Evolutionary conservation across 2,797 vertebrate species (phyloP), one percentile per base, ranked within the genome.

Genomic region (Scleropages formosus): DNA sequence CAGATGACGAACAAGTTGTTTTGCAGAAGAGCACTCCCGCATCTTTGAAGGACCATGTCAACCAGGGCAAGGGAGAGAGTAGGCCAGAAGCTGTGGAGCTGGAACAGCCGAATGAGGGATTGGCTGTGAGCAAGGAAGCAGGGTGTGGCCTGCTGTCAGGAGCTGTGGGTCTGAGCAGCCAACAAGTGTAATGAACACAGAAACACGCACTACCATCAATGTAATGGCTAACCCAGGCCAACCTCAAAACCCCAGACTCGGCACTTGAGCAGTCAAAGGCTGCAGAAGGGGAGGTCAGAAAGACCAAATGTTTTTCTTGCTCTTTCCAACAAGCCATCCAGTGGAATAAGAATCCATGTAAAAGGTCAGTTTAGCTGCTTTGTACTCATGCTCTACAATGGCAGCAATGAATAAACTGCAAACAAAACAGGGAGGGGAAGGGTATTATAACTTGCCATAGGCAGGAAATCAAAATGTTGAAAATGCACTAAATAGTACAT

Each of bases 1-100:
- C 94, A 87, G 93, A 93, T 7, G 94, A 87, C 83, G 93, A 82
- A 84, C 87, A 13, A 44, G 47, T 20, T 16, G 51, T 59, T 44
- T 39, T 67, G 81, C 63, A 62, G 75, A 69, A 75, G 67, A 68
- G 62, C 46, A 67, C 93, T 88, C 90, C 91, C 87, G 89, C 91
- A 90, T 93, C 88, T 24, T 94, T 88, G 94, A 95, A 89, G 93
- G 94, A 89, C 89, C 95, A 89, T 94, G 89, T 82, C 96, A 89
- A 85, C 95, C 94, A 78, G 92, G 83, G 87, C 13, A 39, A 94
- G 88, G 88, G 89, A 0, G 86, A 91, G 81, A 91, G 93, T 80
- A 84, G 88, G 72, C 92, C 93, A 76, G 90, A 91, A 82, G 86
- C 72, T 2, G n/a, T 47, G 44, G 51, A 74, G 51, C 74, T 80